phyloP scores from a whole-genome alignment of 2,888 invertebrate species.

The Xylota segnis region DNA sequence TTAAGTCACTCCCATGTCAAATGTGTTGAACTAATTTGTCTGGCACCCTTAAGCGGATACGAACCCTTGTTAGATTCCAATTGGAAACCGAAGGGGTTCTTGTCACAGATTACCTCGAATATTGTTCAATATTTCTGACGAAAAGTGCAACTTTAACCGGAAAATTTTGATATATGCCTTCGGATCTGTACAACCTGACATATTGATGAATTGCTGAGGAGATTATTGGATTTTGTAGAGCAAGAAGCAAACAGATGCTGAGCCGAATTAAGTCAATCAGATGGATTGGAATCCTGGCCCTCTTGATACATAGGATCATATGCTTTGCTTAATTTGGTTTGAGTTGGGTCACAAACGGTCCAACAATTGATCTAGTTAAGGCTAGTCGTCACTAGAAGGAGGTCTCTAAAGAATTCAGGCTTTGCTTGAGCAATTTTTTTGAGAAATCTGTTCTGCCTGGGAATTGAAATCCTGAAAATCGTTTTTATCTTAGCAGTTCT shows the following conservation, averaged over 20 bases:
- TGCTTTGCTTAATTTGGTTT: too few relatives aligned
- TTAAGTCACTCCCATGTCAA: slow-evolving; percentile 75
- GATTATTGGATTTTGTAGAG: slow-evolving; percentile 31
- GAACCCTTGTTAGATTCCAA: slow-evolving; percentile 24
- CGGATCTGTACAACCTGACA: slow-evolving; percentile 41
- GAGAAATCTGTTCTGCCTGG: too few relatives aligned
- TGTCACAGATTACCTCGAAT: slow-evolving; percentile 7
- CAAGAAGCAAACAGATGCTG: slow-evolving; percentile 50
- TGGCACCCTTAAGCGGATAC: slow-evolving; percentile 36
- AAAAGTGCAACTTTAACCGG: slow-evolving; percentile 47
- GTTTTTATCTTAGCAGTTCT: too few relatives aligned
- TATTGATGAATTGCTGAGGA: slow-evolving; percentile 43
- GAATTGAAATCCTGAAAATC: too few relatives aligned
- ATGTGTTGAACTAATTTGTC: slow-evolving; percentile 69
- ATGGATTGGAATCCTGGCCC: too few relatives aligned
- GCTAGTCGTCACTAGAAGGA: too few relatives aligned
- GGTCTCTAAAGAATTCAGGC: too few relatives aligned
- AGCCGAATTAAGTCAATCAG: not conserved
- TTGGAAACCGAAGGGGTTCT: slow-evolving; percentile 24
- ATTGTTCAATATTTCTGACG: slow-evolving; percentile 54
- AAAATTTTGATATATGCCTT: slow-evolving; percentile 19
- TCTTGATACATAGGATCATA: not conserved
- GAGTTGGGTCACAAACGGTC: too few relatives aligned
- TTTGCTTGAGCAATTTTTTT: too few relatives aligned
- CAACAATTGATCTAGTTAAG: too few relatives aligned